Evolutionary conservation across 1,140 invertebrate species (phyloP), one percentile per base, ranked within the genome.

Genomic region (Lineus longissimus): DNA sequence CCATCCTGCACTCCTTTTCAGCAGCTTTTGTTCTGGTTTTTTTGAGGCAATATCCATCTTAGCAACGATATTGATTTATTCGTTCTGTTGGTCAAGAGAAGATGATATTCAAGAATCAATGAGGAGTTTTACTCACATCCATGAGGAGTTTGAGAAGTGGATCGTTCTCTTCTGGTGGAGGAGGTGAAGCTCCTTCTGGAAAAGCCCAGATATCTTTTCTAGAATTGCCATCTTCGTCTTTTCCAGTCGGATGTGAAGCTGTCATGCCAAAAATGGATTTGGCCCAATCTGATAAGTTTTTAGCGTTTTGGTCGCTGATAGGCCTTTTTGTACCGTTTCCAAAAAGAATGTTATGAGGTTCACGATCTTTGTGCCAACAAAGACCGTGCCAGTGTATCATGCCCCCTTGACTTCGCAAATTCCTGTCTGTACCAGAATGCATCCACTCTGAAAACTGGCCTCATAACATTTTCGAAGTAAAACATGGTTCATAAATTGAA

Each of bases 401-500:
- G n/a, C n/a, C n/a, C n/a, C n/a, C n/a, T n/a, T n/a, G n/a, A n/a
- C n/a, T n/a, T n/a, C n/a, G n/a, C n/a, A n/a, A n/a, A n/a, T n/a
- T n/a, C n/a, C n/a, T n/a, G n/a, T n/a, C n/a, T n/a, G n/a, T n/a
- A n/a, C n/a, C n/a, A n/a, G n/a, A n/a, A n/a, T n/a, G n/a, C 68
- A 62, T 41, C 51, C 22, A 59, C 61, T 66, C 66, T 62, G 66
- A 4, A 64, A 9, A 43, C 62, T 56, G n/a, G n/a, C n/a, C n/a
- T n/a, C n/a, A n/a, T n/a, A n/a, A n/a, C n/a, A n/a, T n/a, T n/a
- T n/a, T n/a, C n/a, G n/a, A n/a, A n/a, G n/a, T n/a, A n/a, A n/a
- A n/a, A n/a, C n/a, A n/a, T n/a, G n/a, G n/a, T n/a, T 15, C 67
- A 33, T 15, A 63, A 22, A 59, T 69, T 59, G 66, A 69, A 68